Conservation (phyloP, 1,140 invertebrate species). For the Drosophila teissieri region DNA sequence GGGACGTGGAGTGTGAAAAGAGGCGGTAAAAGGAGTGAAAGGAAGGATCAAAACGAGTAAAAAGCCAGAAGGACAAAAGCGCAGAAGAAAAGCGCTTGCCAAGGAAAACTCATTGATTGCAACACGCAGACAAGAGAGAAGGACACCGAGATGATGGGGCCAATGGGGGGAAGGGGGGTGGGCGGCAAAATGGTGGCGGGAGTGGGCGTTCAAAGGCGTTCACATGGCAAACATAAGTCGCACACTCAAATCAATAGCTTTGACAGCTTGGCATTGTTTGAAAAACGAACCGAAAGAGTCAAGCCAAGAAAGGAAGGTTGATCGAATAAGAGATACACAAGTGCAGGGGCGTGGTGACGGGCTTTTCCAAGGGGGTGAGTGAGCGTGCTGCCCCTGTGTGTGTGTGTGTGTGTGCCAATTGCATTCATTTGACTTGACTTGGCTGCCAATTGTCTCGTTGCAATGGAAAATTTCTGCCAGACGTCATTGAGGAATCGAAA, state of each 20-base stretch:
- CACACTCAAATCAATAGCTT: constrained; percentile 78
- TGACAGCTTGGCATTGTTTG: constrained; percentile 71
- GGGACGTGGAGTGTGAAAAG: neutral
- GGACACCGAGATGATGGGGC: constrained; percentile 18
- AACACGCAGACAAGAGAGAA: constrained; percentile 40
- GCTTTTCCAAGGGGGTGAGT: neutral
- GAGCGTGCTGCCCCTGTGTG: too few relatives aligned
- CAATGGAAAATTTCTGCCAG: constrained; percentile 71
- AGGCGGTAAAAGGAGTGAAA: constrained; percentile 2
- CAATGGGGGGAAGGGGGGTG: neutral
- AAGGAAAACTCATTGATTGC: constrained; percentile 68
- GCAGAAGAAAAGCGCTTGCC: constrained; percentile 28
- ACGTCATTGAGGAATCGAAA: constrained; percentile 55
- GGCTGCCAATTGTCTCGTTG: constrained; percentile 74
- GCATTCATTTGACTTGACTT: constrained; percentile 80
- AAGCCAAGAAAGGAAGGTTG: constrained; percentile 33
- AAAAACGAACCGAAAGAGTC: constrained; percentile 42
- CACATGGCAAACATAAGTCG: constrained; percentile 78
- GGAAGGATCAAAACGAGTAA: constrained; percentile 26
- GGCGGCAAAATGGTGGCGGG: neutral
- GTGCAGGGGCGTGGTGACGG: neutral
- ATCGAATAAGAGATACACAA: constrained; percentile 32
- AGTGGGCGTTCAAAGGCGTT: constrained; percentile 57
- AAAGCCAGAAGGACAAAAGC: constrained; percentile 21
- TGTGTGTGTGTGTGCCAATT: constrained; percentile 60